A percentile compares a stretch with the other conserved stretches of the same genome.
Evolutionary conservation across 30 jellyfish, hydroid and myxozoan species (phyloP).

Genomic region (Rhopilema esculentum): DNA sequence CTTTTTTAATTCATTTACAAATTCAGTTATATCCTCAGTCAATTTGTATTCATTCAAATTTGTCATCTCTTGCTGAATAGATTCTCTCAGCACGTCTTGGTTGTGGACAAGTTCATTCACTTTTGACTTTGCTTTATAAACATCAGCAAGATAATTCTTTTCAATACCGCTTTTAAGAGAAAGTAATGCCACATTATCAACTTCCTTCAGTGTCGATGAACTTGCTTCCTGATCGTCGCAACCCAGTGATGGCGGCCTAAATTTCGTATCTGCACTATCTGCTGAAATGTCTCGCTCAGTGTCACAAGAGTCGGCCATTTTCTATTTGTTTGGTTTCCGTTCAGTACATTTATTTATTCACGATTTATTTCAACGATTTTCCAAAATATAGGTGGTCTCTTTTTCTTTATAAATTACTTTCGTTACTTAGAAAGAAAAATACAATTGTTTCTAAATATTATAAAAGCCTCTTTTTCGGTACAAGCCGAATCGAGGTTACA

Average conservation of each 20-base stretch:
- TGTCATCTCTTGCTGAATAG: constrained; percentile 74
- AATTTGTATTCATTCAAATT: constrained; percentile 55
- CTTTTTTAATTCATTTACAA: constrained; percentile 41
- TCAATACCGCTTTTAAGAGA: neutral
- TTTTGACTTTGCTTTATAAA: constrained; percentile 35
- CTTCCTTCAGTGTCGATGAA: neutral
- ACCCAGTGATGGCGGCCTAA: neutral
- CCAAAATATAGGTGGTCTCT: too few relatives aligned
- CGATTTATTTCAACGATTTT: neutral
- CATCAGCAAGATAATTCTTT: constrained; percentile 16
- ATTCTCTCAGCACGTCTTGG: constrained; percentile 67
- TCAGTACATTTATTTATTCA: neutral
- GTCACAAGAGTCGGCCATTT: neutral
- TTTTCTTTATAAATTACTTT: neutral
- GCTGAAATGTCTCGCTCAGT: neutral
- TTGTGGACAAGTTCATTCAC: constrained; percentile 61
- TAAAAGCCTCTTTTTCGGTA: neutral
- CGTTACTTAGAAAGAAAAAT: neutral
- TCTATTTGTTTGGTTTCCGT: neutral
- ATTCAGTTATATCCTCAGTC: constrained; percentile 46
- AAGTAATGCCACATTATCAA: neutral
- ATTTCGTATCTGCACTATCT: neutral
- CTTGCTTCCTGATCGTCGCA: neutral
- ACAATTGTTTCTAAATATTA: neutral
- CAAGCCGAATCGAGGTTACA: neutral